Conservation (phyloP, 2,113 vertebrate species). For the Chunga burmeisteri region DNA sequence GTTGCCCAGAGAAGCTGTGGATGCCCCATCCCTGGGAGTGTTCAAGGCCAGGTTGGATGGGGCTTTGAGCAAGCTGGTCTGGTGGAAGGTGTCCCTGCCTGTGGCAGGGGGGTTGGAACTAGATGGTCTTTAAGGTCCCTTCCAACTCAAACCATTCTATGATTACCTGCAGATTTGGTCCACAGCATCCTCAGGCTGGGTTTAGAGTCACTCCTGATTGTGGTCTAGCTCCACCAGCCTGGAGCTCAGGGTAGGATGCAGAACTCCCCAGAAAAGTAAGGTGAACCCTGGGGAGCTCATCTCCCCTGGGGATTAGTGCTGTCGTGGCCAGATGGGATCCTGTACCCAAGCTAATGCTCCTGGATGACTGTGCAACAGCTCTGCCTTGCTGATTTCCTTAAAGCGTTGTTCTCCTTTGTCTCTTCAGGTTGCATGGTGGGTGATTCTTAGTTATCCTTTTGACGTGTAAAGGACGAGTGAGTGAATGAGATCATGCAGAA, state of each 20-base stretch:
- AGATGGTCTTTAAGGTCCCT: too few relatives aligned
- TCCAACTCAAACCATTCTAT: too few relatives aligned
- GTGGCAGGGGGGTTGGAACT: too few relatives aligned
- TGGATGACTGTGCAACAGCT: not conserved
- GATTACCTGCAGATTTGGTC: not conserved
- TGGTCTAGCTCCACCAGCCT: not conserved
- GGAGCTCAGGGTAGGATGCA: not conserved
- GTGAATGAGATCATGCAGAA: not conserved
- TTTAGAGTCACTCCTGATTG: not conserved
- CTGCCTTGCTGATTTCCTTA: not conserved
- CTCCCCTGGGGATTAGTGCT: fast-evolving
- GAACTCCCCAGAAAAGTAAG: not conserved
- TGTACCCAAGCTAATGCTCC: not conserved
- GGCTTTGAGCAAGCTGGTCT: too few relatives aligned
- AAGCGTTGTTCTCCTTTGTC: not conserved
- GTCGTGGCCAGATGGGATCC: not conserved
- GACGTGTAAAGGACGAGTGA: not conserved
- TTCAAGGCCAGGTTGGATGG: too few relatives aligned
- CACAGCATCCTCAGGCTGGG: not conserved
- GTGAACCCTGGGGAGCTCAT: not conserved
- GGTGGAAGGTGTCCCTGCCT: too few relatives aligned
- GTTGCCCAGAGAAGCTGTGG: too few relatives aligned
- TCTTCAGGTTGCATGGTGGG: not conserved
- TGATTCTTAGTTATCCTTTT: not conserved
- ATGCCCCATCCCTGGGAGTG: too few relatives aligned